A percentile compares a stretch with the other conserved stretches of the same genome.
Conservation (phyloP, 2,888 invertebrate species). For the Seira ritae region DNA sequence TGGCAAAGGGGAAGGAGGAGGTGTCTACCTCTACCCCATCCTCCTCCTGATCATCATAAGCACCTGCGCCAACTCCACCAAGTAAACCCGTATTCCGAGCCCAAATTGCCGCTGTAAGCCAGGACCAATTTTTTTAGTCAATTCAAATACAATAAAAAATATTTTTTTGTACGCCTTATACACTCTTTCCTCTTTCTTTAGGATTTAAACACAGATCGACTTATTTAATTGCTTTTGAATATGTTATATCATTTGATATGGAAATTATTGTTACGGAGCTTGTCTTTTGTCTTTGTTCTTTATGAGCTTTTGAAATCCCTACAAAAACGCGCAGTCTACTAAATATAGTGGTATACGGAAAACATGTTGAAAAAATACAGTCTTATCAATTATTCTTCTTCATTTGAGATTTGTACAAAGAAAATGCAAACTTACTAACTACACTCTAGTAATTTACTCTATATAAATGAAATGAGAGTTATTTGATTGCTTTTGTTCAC, state of each 20-base stretch:
- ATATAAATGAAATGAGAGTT: background rate
- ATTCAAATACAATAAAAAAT: background rate
- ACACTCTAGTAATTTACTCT: too few species aligned
- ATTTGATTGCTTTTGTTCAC: background rate
- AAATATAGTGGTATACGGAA: too few species aligned
- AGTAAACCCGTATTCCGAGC: constrained; percentile 50
- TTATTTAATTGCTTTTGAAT: too few species aligned
- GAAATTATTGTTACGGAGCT: too few species aligned
- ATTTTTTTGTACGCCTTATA: background rate
- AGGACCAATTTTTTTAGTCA: constrained; percentile 16
- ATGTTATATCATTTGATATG: too few species aligned
- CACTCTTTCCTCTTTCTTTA: background rate
- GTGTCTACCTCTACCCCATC: constrained; percentile 39
- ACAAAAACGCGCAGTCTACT: too few species aligned
- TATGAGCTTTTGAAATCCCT: too few species aligned
- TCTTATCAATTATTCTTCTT: background rate
- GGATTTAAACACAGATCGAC: too few species aligned
- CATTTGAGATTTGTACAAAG: constrained; percentile 10
- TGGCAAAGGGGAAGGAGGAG: constrained; percentile 33
- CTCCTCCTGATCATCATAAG: constrained; percentile 53
- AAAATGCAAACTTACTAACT: background rate
- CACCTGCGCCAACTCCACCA: constrained; percentile 47
- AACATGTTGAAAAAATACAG: background rate
- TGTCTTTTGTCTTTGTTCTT: too few species aligned
- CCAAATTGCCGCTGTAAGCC: constrained; percentile 57